phyloP scores from a whole-genome alignment of 2,797 vertebrate genomes.

The Brachyalestes nurse region DNA sequence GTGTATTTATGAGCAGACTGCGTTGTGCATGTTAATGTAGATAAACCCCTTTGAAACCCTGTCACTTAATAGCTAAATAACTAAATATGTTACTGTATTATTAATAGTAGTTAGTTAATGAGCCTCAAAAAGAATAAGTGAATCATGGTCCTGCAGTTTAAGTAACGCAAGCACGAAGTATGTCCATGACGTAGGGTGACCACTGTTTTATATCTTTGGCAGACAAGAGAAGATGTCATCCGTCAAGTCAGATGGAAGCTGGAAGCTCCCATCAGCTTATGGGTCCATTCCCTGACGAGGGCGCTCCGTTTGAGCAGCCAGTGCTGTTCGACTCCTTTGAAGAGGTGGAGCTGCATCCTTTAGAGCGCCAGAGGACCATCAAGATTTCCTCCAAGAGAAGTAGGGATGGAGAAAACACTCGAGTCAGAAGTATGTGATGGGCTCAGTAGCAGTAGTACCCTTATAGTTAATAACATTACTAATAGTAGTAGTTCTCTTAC shows the following conservation, averaged over 20 bases:
- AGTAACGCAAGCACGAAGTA: neutral
- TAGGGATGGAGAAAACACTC: constrained; percentile 72
- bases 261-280: constrained; percentile 66
- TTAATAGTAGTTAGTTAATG: too few species aligned
- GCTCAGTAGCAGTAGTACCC: neutral
- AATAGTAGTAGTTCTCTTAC: too few species aligned
- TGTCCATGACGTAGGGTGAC: neutral
- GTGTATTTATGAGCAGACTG: too few species aligned
- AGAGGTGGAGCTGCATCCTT: constrained; percentile 67
- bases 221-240: constrained; percentile 67
- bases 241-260: constrained; percentile 64
- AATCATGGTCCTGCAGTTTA: too few species aligned
- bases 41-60: too few species aligned
- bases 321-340: constrained; percentile 71
- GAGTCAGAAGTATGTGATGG: constrained; percentile 70
- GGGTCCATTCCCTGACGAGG: constrained; percentile 58
- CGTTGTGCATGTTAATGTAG: too few species aligned
- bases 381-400: constrained; percentile 69
- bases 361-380: constrained; percentile 59
- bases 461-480: too few species aligned
- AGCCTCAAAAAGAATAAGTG: too few species aligned
- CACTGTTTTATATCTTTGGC: neutral
- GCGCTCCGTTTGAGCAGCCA: constrained; percentile 58
- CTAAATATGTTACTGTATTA: too few species aligned
- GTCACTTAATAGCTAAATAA: too few species aligned